A percentile compares a stretch with the other conserved stretches of the same genome.
Conservation (phyloP, 2,888 invertebrate species). For the Fissipunctia ypsillon region DNA sequence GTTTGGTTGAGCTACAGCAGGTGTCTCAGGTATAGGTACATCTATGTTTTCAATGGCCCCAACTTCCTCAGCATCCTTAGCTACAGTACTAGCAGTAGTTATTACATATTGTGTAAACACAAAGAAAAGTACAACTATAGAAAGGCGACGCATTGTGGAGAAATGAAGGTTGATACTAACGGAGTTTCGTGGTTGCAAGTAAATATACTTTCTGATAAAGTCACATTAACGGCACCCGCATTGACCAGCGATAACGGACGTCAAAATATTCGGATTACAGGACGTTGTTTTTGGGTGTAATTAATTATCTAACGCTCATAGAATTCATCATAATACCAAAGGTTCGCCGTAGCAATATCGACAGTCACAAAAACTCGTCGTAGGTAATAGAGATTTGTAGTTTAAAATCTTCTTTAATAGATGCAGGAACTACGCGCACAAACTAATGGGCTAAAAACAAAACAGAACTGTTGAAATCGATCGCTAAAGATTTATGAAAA, state of each 20-base stretch:
- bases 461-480: not conserved
- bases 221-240: slow-evolving; percentile 60
- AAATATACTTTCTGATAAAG: slow-evolving; percentile 52
- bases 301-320: slow-evolving; percentile 3
- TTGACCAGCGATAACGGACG: slow-evolving; percentile 55
- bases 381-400: not conserved
- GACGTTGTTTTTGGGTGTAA: slow-evolving; percentile 46
- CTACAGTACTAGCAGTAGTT: slow-evolving; percentile 27
- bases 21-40: slow-evolving; percentile 13
- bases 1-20: slow-evolving; percentile 28
- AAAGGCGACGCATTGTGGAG: slow-evolving; percentile 55
- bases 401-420: not conserved
- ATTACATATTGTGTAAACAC: slow-evolving; percentile 31
- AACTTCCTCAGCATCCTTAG: slow-evolving; percentile 21
- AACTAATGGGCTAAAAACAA: not conserved
- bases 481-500: no score
- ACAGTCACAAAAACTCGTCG: not conserved
- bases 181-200: slow-evolving; percentile 27
- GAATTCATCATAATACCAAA: not conserved
- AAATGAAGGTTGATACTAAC: slow-evolving; percentile 47
- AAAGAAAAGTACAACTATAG: slow-evolving; percentile 31
- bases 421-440: no score
- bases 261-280: slow-evolving; percentile 52
- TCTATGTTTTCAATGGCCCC: slow-evolving; percentile 37
- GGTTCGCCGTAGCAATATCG: not conserved